phyloP scores from a whole-genome alignment of 2,113 vertebrate genomes.

The Indicator indicator region DNA sequence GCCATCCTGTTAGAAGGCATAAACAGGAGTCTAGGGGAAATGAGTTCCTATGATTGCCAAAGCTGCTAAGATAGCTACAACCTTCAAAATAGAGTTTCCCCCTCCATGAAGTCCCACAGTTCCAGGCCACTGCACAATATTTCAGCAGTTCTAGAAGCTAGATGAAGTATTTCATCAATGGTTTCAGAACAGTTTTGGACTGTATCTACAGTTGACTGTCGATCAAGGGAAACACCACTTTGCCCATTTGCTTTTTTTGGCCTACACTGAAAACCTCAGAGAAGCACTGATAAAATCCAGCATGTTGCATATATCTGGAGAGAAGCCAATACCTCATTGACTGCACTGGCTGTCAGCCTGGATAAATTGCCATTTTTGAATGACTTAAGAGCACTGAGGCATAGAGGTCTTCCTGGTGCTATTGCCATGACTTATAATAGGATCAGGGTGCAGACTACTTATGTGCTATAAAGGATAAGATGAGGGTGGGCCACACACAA shows the following conservation, averaged over 20 bases:
- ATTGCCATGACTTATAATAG: background rate
- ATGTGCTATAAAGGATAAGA: background rate
- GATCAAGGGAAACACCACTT: background rate
- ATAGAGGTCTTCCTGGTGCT: slow-evolving; percentile 32
- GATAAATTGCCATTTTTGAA: background rate
- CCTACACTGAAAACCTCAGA: background rate
- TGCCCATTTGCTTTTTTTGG: background rate
- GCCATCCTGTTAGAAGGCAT: background rate
- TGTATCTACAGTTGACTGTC: background rate
- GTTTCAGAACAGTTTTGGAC: background rate
- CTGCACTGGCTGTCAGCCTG: background rate
- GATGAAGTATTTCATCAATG: background rate
- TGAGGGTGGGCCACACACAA: background rate
- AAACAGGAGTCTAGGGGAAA: background rate
- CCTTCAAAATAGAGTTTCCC: background rate
- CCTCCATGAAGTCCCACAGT: background rate
- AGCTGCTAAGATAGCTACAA: background rate
- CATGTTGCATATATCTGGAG: background rate
- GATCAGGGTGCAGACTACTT: background rate
- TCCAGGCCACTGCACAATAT: background rate
- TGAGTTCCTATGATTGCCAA: background rate
- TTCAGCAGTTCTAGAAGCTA: background rate
- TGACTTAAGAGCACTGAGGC: slow-evolving; percentile 21
- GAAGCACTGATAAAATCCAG: background rate
- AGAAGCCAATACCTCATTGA: background rate